Evolutionary conservation across 2,888 invertebrate species (phyloP).

Genomic region (Pristionchus japonicus): DNA sequence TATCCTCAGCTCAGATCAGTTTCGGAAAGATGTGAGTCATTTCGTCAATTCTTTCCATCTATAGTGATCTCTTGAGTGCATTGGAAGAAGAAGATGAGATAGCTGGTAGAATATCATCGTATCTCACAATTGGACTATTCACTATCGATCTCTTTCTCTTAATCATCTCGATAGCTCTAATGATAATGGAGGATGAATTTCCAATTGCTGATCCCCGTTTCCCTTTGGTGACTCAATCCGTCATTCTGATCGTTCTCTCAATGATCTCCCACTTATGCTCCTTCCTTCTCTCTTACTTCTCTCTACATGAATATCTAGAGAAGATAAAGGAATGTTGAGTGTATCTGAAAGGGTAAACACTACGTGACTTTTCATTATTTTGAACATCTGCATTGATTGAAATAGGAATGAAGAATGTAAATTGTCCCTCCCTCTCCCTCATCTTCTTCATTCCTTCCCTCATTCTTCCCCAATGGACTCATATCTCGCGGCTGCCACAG

Average conservation of each 20-base stretch:
- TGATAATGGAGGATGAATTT: neutral
- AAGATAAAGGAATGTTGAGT: neutral
- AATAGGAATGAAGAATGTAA: neutral
- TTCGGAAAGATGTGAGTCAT: neutral
- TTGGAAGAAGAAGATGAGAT: neutral
- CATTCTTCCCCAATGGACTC: neutral
- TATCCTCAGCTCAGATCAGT: neutral
- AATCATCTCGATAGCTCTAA: neutral
- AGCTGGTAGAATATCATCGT: neutral
- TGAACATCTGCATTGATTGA: neutral
- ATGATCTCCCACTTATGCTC: neutral
- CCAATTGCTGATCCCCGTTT: neutral
- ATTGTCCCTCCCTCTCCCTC: neutral
- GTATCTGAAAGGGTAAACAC: neutral
- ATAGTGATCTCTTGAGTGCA: neutral
- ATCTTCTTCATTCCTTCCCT: neutral
- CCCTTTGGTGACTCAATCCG: neutral
- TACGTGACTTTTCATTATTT: neutral
- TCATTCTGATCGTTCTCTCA: neutral
- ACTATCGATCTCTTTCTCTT: neutral
- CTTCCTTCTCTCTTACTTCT: neutral
- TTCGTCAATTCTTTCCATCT: neutral
- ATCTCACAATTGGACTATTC: neutral
- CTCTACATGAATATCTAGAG: neutral
- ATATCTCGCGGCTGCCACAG: neutral